Evolutionary conservation across 2,797 vertebrate species (phyloP), one percentile per base, ranked within the genome.

Genomic region (Oophaga sylvatica): DNA sequence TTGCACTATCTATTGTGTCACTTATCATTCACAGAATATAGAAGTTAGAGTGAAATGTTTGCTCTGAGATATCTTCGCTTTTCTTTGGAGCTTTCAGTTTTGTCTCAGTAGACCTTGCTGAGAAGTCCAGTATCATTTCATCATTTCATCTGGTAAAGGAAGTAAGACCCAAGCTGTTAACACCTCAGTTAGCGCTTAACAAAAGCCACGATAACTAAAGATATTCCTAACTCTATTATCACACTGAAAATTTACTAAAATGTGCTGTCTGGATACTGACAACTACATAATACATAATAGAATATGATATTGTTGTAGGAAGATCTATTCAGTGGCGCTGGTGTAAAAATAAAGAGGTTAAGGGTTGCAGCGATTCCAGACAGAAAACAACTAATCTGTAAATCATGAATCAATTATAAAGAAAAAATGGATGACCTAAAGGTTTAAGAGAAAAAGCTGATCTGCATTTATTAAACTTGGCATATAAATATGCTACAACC

Each of bases 1-100:
- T 79, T 79, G 73, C 45, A 8, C n/a, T 83, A 83, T 81, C 71
- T 83, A 82, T 86, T 88, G 87, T 87, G 86, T 87, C 63, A 88
- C 59, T 59, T 67, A 85, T 67, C 87, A 57, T 65, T 77, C n/a
- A 45, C 29, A 45, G 45, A 60, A 70, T 65, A 76, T 26, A 85
- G 29, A 81, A 65, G 56, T 80, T 17, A 79, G 71, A 73, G 80
- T 22, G 63, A 81, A 63, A 67, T 53, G 12, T 65, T 63, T 77
- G 17, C 67, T 73, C 75, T 48, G 45, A 65, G 79, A 59, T 70
- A 6, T 63, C 6, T 63, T 7, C 13, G 22, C 17, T 67, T 76
- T 81, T 81, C 26, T 81, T 81, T 85, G 41, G 73, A 57, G 48
- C 56, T 76, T 62, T 68, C 35, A 77, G 60, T 16, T 86, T 86